Base-by-base conservation (phyloP, 2,113 vertebrate genomes). In the Pelusios castaneus region DNA sequence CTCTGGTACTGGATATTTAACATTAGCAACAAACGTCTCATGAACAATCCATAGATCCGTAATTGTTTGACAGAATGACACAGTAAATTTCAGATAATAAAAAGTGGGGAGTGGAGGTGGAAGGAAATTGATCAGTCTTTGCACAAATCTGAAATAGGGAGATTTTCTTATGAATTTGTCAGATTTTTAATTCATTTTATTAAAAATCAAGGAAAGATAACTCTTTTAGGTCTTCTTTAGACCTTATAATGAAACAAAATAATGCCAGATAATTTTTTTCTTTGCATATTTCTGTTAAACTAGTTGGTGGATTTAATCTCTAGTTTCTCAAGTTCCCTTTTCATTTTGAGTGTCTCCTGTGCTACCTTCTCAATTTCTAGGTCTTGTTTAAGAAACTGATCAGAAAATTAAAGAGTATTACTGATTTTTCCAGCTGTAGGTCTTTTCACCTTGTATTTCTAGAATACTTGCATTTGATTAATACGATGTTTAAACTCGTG, bases 361-460 rank as follows among this genome's bases (percentile, higher is more conserved):
- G 63, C 63, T 45, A 47, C 13, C 45, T 73, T 78, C 5, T 29
- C 45, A 11, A 84, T 73, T 63, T 85, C n/a, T 38, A 24, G 38
- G 47, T 85, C n/a, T 88, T 49, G 47, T 87, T 90, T 29, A 51
- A 77, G 13, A 90, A 52, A 84, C 43, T 60, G 54, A 45, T 19
- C 56, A 84, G 80, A 91, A 80, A 5, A 76, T 51, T 10, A 31
- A 3, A 16, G 92, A 77, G 12, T 51, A 60, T 3, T 88, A 51
- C 77, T 89, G 49, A 54, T 58, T 90, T 94, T 91, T 90, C 2
- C n/a, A 41, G 54, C 24, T 45, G 6, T 76, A 76, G 25, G 11
- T 24, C 73, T 43, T 94, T 94, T 90, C 87, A 56, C 58, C 75
- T 95, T 89, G 80, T 38, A 34, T 79, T 94, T 93, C 45, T 87